Conservation (phyloP, 2,113 vertebrate genomes). For the Melanocharis versteri region DNA sequence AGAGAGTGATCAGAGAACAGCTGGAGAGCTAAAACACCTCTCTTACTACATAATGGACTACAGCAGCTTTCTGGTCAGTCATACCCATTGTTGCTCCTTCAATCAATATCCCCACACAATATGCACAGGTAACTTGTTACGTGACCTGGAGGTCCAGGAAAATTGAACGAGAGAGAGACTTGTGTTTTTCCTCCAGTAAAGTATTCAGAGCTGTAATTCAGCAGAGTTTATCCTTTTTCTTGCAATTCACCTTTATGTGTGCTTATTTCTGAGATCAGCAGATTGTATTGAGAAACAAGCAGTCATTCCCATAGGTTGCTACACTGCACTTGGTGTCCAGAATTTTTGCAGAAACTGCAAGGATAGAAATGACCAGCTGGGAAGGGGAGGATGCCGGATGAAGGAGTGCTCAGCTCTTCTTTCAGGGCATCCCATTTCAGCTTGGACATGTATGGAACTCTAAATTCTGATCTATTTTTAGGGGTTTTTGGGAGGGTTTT, state of each 20-base stretch:
- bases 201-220: neutral
- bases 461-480: neutral
- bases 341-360: neutral
- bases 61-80: neutral
- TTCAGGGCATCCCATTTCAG: neutral
- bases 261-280: neutral
- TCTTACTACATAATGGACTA: neutral
- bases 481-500: no score
- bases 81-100: neutral
- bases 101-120: neutral
- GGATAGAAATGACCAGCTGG: neutral
- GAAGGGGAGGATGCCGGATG: neutral
- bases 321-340: neutral
- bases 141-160: neutral
- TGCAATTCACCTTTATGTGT: fast-evolving
- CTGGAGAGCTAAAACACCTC: neutral
- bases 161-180: neutral
- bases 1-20: neutral
- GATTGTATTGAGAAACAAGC: neutral
- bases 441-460: neutral
- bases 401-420: neutral
- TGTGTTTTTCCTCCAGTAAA: neutral
- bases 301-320: neutral
- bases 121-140: neutral
- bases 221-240: neutral